Evolutionary conservation across 2,797 vertebrate species (phyloP).

Genomic region (Hypotaenidia okinawae): DNA sequence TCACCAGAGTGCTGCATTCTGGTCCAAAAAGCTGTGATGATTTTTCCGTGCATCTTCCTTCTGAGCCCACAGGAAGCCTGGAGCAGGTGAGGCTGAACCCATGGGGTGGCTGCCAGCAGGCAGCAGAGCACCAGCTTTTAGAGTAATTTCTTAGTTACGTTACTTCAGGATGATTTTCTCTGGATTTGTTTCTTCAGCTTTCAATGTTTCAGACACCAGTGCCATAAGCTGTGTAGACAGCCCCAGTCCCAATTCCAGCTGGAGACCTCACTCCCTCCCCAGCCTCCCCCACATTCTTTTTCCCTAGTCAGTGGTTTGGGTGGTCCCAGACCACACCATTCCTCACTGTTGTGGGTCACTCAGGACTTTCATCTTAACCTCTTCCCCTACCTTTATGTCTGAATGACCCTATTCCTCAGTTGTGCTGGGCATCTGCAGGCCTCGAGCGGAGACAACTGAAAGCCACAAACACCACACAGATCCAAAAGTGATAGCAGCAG

Average conservation of each 20-base stretch:
- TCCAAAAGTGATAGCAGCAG: not conserved
- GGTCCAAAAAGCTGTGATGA: not conserved
- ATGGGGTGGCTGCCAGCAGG: not conserved
- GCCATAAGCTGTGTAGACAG: not conserved
- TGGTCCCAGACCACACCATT: not conserved
- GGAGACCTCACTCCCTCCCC: not conserved
- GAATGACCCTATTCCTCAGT: not conserved
- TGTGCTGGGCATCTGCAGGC: not conserved
- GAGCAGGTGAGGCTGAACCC: not conserved
- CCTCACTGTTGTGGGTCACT: not conserved
- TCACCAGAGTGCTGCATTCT: not conserved
- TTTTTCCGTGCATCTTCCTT: not conserved
- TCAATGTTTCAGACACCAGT: fast-evolving
- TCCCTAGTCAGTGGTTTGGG: not conserved
- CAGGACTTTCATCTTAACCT: not conserved
- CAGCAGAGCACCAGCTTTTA: not conserved
- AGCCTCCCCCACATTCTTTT: not conserved
- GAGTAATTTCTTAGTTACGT: not conserved
- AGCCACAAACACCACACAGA: not conserved
- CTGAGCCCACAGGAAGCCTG: not conserved
- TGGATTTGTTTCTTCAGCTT: not conserved
- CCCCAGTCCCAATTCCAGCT: not conserved
- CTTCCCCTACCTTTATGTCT: not conserved
- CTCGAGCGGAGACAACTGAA: not conserved
- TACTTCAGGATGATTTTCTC: not conserved